Conservation (phyloP, 2,888 invertebrate species). For the Protophormia terraenovae region DNA sequence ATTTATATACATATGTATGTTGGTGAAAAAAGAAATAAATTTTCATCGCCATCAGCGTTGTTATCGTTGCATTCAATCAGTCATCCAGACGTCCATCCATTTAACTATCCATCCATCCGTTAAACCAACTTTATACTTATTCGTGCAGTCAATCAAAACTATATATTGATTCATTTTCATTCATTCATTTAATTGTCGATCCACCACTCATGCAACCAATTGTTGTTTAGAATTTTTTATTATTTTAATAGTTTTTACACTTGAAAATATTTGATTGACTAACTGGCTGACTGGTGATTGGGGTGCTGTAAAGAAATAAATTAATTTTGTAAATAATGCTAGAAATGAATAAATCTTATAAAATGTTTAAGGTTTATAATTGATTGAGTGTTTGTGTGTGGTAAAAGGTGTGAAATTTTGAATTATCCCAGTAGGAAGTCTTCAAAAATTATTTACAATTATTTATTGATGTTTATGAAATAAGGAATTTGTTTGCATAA, state of each 20-base stretch:
- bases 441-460: background rate
- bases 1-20: too few species aligned
- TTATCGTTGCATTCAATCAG: slow-evolving; percentile 22
- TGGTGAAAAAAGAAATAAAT: background rate
- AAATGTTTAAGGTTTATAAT: background rate
- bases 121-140: background rate
- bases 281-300: background rate
- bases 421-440: background rate
- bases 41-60: background rate
- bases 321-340: background rate
- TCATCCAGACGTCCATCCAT: background rate
- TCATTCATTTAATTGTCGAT: background rate
- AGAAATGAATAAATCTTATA: background rate
- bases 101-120: background rate
- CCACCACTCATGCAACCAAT: background rate
- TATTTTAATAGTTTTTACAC: background rate
- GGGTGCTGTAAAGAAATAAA: slow-evolving; percentile 6
- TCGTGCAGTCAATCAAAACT: slow-evolving; percentile 1
- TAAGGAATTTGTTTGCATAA: background rate
- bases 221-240: slow-evolving; percentile 25
- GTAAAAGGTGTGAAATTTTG: background rate
- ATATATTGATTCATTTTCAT: background rate
- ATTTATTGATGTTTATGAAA: background rate
- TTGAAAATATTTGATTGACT: background rate
- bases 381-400: background rate